Evolutionary conservation across 2,888 invertebrate genomes (phyloP), one percentile per base, ranked within the genome.

Genomic region (Aproaerema taeniolella): DNA sequence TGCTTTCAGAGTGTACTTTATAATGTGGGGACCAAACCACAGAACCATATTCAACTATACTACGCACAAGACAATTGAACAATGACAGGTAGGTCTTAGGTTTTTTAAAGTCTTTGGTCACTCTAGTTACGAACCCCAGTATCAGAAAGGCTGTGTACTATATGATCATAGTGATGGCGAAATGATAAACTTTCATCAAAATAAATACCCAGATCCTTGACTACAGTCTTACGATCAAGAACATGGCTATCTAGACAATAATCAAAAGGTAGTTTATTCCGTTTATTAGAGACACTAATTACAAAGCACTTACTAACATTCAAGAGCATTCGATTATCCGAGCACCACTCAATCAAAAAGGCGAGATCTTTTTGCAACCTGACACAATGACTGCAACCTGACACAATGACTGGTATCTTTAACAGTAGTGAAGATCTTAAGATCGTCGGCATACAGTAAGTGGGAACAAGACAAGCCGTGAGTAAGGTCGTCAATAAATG

Each of bases 271-370:
- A 25, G 1, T 10, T 26, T 35, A 14, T 13, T 8, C 2, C 13
- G 7, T 14, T 26, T 35, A 9, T 9, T 35, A n/a, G 35, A 26
- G 14, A 35, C 25, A 16, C n/a, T 9, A 4, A 35, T n/a, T 4
- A 35, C 35, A 14, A 35, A 35, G 12, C 35, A 35, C n/a, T 35
- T 35, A 7, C 13, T 13, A n/a, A 26, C 15, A 10, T 35, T 35
- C 3, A 35, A n/a, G 2, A 3, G 15, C 35, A 35, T 35, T 7
- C n/a, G 2, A n/a, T 35, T 35, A 2, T 7, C 5, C 4, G n/a
- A 1, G 10, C 35, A 35, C 35, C 35, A 35, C n/a, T 25, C 26
- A 14, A 5, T 2, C 6, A 35, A 3, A 5, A 7, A 9, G 12
- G 25, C 15, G 2, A 35, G 2, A 26, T 35, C 26, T n/a, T n/a